A percentile compares a stretch with the other conserved stretches of the same genome.
These are phyloP conservation scores for Glaucomys volans DNA, from an alignment of 2,113 vertebrate genomes.

Conservation along the genomic window DNA sequence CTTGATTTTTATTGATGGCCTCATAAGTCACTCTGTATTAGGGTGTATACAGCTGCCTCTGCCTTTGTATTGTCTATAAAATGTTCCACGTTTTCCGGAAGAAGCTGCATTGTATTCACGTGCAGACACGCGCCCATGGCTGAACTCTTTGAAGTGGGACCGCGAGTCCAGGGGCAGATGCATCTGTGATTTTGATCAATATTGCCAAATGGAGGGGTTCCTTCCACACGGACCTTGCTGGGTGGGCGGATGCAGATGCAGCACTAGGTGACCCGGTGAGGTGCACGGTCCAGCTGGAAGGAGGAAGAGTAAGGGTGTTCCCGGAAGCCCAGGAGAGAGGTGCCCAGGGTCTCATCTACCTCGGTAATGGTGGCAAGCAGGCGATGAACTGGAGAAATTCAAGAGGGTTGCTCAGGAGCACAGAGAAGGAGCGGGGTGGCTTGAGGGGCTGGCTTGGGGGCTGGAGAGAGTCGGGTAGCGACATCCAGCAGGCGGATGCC, in stretches of 20 bases:
- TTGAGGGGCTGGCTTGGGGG: not conserved
- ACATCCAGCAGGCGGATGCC: not conserved
- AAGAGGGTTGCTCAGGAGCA: not conserved
- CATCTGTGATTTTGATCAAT: not conserved
- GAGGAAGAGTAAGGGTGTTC: accelerated
- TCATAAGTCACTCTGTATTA: not conserved
- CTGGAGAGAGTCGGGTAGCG: not conserved
- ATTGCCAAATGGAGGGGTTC: not conserved
- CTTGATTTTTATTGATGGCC: not conserved
- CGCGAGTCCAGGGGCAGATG: not conserved
- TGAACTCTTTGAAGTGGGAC: no score
- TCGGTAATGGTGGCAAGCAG: not conserved
- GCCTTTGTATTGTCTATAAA: not conserved
- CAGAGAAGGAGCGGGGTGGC: not conserved
- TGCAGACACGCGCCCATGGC: accelerated
- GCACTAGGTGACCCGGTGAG: accelerated
- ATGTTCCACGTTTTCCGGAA: not conserved
- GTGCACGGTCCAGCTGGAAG: not conserved
- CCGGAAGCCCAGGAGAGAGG: not conserved
- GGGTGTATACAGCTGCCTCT: accelerated
- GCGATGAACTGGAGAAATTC: not conserved
- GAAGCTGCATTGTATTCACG: no score
- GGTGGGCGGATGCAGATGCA: accelerated
- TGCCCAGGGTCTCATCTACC: not conserved
- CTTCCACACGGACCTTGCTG: accelerated